Percentiles rank a stretch among this genome's conserved stretches.
Evolutionary conservation across 2,888 invertebrate genomes (phyloP).

Genomic region (Drosophila percnosoma): DNA sequence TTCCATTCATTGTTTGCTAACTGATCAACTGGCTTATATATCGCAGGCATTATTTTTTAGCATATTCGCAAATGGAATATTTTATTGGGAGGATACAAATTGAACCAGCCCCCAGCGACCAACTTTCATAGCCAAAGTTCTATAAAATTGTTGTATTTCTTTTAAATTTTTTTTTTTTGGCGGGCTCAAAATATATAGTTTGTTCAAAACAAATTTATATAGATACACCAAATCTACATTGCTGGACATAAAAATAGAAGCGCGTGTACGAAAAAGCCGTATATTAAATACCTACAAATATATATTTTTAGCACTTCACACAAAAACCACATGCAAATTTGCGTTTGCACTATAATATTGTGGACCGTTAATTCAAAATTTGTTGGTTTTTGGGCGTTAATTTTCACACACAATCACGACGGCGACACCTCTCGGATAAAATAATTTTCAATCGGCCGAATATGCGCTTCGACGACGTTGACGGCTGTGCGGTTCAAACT

Average conservation of each 20-base stretch:
- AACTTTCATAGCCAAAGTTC: constrained; percentile 11
- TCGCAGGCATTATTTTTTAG: constrained; percentile 9
- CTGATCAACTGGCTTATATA: constrained; percentile 60
- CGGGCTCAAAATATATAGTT: constrained; percentile 10
- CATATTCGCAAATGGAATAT: constrained; percentile 37
- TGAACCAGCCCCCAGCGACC: constrained; percentile 28
- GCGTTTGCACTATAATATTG: constrained; percentile 28
- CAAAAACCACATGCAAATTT: constrained; percentile 21
- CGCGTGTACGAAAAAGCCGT: constrained; percentile 19
- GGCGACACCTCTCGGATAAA: constrained; percentile 46
- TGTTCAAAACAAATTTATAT: constrained; percentile 31
- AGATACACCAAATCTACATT: constrained; percentile 31
- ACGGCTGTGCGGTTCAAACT: constrained; percentile 63
- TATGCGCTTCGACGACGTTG: constrained; percentile 53
- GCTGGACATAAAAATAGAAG: constrained; percentile 53
- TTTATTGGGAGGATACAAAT: constrained; percentile 9
- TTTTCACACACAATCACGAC: constrained; percentile 63
- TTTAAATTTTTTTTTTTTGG: neutral
- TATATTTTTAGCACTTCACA: constrained; percentile 51
- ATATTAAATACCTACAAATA: constrained; percentile 52
- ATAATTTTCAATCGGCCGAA: constrained; percentile 24
- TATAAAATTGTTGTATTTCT: neutral
- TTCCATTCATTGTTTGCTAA: constrained; percentile 56
- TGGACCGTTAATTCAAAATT: constrained; percentile 52
- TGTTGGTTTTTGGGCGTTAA: constrained; percentile 43